Base-by-base conservation (phyloP, 2,888 invertebrate species). In the Polydrusus tereticollis region DNA sequence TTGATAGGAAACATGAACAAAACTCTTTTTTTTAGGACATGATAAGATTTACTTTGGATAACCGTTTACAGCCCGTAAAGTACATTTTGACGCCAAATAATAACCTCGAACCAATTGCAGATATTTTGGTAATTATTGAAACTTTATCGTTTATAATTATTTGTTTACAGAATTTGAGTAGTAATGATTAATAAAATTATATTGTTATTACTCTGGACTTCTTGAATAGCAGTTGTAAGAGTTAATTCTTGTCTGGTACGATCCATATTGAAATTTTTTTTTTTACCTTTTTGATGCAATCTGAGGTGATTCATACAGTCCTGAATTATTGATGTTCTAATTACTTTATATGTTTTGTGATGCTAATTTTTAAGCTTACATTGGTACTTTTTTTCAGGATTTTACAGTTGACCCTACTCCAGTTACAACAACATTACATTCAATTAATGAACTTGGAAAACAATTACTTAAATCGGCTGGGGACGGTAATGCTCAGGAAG, bases 381-480 rank as follows among this genome's bases (percentile, higher is more conserved):
- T 50, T 72, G 4, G 1, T 12, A 4, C 8, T 38, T 18, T 29
- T 59, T 52, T 36, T 36, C 12, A 69, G 45, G 38, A 55, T 38
- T 47, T 58, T 59, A 59, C 82, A 60, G 82, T 82, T 59, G 77
- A 79, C 33, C 78, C 80, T 14, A 69, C 79, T 58, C 59, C 82
- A 50, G 67, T 80, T 43, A 68, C 78, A 18, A 75, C 77, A 45
- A 78, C 79, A 55, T 77, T 83, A 50, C 81, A 86, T 77, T 87
- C 88, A 21, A 87, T 90, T 75, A 90, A 91, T 75, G 96, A 96
- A 86, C 87, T 97, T 77, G 97, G 97, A 14, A 96, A 96, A 79
- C 89, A 92, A 69, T 87, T 97, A 80, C 86, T 97, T 77, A 90
- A 92, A 82, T 93, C 92, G 64, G 93, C 96, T 45, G 90, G 92